phyloP scores from a whole-genome alignment of 2,113 vertebrate species.

The Alexandromys fortis region DNA sequence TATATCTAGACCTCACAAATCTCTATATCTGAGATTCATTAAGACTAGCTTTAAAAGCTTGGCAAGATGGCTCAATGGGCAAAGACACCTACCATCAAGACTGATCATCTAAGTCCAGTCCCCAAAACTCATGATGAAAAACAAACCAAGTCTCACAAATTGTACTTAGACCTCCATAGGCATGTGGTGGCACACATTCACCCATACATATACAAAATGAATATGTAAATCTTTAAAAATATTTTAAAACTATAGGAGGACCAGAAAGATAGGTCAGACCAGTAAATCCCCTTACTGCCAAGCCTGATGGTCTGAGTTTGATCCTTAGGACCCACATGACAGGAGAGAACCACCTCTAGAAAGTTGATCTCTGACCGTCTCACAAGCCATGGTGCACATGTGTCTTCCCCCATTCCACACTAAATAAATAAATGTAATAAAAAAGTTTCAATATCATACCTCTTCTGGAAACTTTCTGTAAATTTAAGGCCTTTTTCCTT shows the following conservation, averaged over 20 bases:
- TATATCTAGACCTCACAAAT: background rate
- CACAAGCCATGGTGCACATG: background rate
- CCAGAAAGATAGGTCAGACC: background rate
- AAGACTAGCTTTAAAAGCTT: background rate
- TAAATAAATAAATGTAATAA: background rate
- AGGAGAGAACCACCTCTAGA: background rate
- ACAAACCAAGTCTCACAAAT: background rate
- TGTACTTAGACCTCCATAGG: background rate
- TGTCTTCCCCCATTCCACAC: background rate
- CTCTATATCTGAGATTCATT: background rate
- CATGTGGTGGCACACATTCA: background rate
- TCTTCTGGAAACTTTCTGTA: slow-evolving; percentile 85
- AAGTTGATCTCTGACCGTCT: background rate
- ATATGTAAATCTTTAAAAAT: background rate
- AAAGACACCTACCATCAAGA: background rate
- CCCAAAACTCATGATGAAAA: background rate
- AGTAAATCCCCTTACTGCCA: too few relatives aligned
- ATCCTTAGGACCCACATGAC: background rate
- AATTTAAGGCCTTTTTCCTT: slow-evolving; percentile 86
- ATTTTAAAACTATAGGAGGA: background rate
- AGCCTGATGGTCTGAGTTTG: background rate
- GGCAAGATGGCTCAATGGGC: background rate
- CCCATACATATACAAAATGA: background rate
- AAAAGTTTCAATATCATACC: slow-evolving; percentile 78
- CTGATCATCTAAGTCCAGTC: background rate